These are phyloP conservation scores for Caenorhabditis panamensis DNA, from an alignment of 2,888 invertebrate species.

Conservation along the genomic window DNA sequence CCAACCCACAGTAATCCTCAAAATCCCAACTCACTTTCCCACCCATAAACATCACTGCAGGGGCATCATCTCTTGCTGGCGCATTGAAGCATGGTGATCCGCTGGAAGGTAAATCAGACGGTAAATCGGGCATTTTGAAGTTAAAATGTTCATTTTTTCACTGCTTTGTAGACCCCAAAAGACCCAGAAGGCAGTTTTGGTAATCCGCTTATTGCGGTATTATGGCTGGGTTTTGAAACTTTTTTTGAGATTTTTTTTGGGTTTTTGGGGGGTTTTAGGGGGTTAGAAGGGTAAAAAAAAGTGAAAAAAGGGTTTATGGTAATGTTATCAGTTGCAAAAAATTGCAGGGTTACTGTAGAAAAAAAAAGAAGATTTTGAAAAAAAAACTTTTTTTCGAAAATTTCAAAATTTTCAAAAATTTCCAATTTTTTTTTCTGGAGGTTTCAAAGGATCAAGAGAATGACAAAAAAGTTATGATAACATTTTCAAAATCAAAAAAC, in stretches of 20 bases:
- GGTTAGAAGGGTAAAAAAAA: neutral
- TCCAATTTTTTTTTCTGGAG: neutral
- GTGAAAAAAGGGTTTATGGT: neutral
- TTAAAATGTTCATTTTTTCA: no score
- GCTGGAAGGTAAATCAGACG: conserved; percentile 60
- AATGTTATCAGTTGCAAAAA: neutral
- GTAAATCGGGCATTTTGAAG: neutral
- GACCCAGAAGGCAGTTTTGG: no score
- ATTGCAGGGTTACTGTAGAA: neutral
- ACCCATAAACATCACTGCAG: conserved; percentile 69
- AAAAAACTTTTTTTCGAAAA: neutral
- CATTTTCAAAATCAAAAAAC: no score
- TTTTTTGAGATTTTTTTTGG: neutral
- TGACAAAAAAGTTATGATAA: no score
- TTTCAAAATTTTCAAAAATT: neutral
- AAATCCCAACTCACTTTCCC: conserved; percentile 71
- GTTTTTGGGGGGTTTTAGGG: neutral
- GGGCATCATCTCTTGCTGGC: conserved; percentile 61
- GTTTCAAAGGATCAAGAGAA: no score
- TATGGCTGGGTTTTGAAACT: neutral
- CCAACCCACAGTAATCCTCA: no score
- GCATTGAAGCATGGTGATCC: conserved; percentile 71
- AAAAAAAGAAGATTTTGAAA: neutral
- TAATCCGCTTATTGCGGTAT: neutral
- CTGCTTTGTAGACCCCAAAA: neutral